A percentile compares a stretch with the other conserved stretches of the same genome.
These are phyloP conservation scores for Acleris laterana DNA, from an alignment of 2,888 invertebrate species.

Conservation along the genomic window DNA sequence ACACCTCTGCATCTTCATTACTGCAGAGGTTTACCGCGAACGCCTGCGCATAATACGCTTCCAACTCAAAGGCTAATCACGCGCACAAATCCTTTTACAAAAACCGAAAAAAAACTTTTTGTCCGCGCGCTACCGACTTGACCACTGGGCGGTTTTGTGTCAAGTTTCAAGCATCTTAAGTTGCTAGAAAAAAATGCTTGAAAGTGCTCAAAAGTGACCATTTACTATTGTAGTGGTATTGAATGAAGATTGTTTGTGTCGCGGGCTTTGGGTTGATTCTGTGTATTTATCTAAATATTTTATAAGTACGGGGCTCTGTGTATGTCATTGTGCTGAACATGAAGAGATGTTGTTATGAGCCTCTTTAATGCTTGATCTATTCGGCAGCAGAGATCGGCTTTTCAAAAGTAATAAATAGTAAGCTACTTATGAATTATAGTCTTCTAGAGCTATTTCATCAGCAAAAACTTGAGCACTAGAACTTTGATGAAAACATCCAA, in stretches of 20 bases:
- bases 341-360: background rate
- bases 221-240: conserved; percentile 38
- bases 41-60: conserved; percentile 57
- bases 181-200: conserved; percentile 47
- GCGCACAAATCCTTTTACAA: conserved; percentile 56
- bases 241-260: conserved; percentile 33
- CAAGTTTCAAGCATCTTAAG: conserved; percentile 54
- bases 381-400: too few relatives aligned
- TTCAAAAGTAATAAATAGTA: too few relatives aligned
- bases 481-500: too few relatives aligned
- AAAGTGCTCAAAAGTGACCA: conserved; percentile 54
- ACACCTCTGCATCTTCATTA: conserved; percentile 33
- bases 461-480: too few relatives aligned
- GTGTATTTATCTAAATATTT: conserved; percentile 22
- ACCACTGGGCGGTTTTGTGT: conserved; percentile 59
- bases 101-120: conserved; percentile 49
- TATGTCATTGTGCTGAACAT: background rate
- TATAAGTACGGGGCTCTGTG: background rate
- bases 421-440: too few relatives aligned
- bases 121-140: conserved; percentile 49
- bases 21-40: conserved; percentile 48
- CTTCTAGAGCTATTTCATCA: too few relatives aligned
- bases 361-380: too few relatives aligned
- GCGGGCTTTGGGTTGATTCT: conserved; percentile 11
- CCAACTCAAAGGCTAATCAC: conserved; percentile 44